These are phyloP conservation scores for Poliocrania exsul DNA, from an alignment of 2,797 vertebrate species.

Conservation along the genomic window DNA sequence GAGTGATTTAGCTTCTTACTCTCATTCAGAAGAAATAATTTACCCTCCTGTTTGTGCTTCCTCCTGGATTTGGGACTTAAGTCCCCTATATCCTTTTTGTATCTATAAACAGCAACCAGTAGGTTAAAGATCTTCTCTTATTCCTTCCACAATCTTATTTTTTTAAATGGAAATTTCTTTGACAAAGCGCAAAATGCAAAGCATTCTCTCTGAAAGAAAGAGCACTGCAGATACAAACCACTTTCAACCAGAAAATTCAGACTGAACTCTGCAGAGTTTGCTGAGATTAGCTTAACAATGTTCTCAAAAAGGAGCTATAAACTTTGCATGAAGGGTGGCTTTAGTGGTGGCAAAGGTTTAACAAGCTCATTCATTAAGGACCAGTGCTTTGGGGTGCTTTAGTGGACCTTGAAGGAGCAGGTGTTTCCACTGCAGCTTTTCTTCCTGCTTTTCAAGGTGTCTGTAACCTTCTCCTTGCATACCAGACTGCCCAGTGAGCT, in stretches of 20 bases:
- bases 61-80: background rate
- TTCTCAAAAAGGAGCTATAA: slow-evolving; percentile 34
- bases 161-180: slow-evolving; percentile 40
- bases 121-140: slow-evolving; percentile 26
- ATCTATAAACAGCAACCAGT: slow-evolving; percentile 9
- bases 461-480: background rate
- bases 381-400: background rate
- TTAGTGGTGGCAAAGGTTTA: slow-evolving; percentile 12
- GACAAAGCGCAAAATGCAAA: slow-evolving; percentile 30
- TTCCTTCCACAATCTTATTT: background rate
- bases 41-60: background rate
- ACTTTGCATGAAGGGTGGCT: background rate
- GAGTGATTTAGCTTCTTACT: slow-evolving; percentile 16
- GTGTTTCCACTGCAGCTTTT: slow-evolving; percentile 1
- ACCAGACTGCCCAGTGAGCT: background rate
- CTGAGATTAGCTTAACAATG: slow-evolving; percentile 28
- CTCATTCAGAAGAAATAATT: slow-evolving; percentile 6
- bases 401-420: slow-evolving; percentile 38
- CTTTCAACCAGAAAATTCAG: slow-evolving; percentile 33
- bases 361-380: slow-evolving; percentile 17
- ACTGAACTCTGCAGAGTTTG: background rate
- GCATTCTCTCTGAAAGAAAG: slow-evolving; percentile 31
- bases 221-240: background rate
- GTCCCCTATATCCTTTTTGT: background rate
- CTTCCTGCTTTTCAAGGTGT: background rate